Conservation (phyloP, 2,113 vertebrate genomes). For the Lasiurus borealis region DNA sequence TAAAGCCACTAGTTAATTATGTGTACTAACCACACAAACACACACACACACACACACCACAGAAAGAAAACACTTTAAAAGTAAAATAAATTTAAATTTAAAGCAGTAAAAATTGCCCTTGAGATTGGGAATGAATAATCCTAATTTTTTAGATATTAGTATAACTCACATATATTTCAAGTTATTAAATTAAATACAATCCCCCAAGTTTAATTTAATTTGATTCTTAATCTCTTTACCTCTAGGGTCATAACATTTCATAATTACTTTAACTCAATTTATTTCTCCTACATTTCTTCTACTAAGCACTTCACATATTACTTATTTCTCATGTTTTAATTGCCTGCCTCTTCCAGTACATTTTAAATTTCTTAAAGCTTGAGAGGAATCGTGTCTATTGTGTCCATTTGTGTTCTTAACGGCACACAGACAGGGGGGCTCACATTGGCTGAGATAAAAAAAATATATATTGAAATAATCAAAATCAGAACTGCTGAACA, state of each 20-base stretch:
- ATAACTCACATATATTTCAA: not conserved
- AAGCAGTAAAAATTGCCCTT: not conserved
- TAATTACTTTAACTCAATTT: not conserved
- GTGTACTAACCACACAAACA: not conserved
- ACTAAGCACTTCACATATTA: not conserved
- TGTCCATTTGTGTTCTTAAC: not conserved
- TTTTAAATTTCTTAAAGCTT: not conserved
- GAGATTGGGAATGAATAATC: not conserved
- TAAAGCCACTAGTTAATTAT: not conserved
- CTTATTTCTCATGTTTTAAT: not conserved
- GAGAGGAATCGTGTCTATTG: not conserved
- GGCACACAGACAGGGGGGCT: not conserved
- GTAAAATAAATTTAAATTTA: not conserved
- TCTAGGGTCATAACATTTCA: not conserved
- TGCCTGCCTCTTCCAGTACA: not conserved
- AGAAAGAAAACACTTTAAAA: slow-evolving; percentile 35
- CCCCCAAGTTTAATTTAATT: not conserved
- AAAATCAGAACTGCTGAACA: not conserved
- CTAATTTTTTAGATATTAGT: not conserved
- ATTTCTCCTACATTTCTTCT: not conserved
- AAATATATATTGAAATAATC: not conserved
- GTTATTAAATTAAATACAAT: not conserved
- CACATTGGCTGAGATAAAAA: not conserved
- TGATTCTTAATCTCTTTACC: not conserved
- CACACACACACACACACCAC: too few relatives aligned